Evolutionary conservation across 2,797 vertebrate genomes (phyloP).

Genomic region (Crocidura indochinensis): DNA sequence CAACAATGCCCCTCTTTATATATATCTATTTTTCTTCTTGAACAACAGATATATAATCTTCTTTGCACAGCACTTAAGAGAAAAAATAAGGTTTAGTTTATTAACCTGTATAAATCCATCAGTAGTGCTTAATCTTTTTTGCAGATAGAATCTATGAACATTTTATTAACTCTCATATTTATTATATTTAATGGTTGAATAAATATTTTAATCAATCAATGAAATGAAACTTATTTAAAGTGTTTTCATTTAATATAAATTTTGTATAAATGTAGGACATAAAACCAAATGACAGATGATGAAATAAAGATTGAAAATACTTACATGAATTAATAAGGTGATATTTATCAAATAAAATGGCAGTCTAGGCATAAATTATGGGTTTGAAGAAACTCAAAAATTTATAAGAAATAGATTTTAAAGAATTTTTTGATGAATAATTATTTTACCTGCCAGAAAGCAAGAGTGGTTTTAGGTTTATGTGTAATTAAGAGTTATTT

Average conservation of each 20-base stretch:
- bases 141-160: not conserved
- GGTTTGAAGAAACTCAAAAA: constrained; percentile 26
- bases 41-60: not conserved
- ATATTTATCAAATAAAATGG: constrained; percentile 63
- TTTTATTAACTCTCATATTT: constrained; percentile 9
- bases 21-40: not conserved
- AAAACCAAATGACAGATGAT: constrained; percentile 13
- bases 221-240: not conserved
- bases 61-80: not conserved
- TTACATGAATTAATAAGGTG: constrained; percentile 55
- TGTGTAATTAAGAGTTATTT: constrained; percentile 37
- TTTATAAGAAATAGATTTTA: constrained; percentile 20
- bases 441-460: constrained; percentile 55
- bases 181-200: not conserved
- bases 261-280: constrained; percentile 24
- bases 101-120: not conserved
- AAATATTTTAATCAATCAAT: constrained; percentile 50
- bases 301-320: constrained; percentile 52
- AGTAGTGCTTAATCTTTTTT: not conserved
- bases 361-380: not conserved
- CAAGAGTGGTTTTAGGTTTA: not conserved
- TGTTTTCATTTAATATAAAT: constrained; percentile 32
- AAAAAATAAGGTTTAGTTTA: not conserved
- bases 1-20: not conserved
- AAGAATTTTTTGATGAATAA: constrained; percentile 1